Conservation (phyloP, 2,113 vertebrate species). For the Cinclus cinclus region DNA sequence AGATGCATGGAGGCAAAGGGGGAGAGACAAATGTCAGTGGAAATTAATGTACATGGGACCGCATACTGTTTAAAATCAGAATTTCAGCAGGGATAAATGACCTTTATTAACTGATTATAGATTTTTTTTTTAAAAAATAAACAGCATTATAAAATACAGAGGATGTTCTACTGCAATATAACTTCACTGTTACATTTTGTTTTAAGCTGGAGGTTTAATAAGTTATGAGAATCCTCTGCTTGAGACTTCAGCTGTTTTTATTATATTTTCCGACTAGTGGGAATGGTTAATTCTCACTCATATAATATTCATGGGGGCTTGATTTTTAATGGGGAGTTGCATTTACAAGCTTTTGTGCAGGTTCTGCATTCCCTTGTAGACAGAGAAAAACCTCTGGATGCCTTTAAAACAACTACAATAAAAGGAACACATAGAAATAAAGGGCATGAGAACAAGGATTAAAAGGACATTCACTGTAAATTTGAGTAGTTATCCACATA, state of each 20-base stretch:
- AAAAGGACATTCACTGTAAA: not conserved
- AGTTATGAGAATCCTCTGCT: conserved; percentile 35
- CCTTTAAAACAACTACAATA: not conserved
- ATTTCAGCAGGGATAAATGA: conserved; percentile 36
- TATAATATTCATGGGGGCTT: conserved; percentile 82
- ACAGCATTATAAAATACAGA: conserved; percentile 2
- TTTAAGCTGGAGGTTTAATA: conserved; percentile 47
- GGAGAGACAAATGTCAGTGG: conserved; percentile 14
- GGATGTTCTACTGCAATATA: not conserved
- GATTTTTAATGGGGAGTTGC: conserved; percentile 79
- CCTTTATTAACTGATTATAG: conserved; percentile 29
- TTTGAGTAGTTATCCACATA: not conserved
- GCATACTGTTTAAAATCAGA: conserved; percentile 30
- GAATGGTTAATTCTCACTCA: conserved; percentile 75
- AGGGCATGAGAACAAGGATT: not conserved
- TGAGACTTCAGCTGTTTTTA: conserved; percentile 48
- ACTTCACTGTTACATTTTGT: not conserved
- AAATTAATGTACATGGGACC: conserved; percentile 45
- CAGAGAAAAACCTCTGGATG: not conserved
- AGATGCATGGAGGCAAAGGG: not conserved
- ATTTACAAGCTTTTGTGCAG: not conserved
- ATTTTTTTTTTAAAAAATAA: not conserved
- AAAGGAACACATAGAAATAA: not conserved
- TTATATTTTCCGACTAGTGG: conserved; percentile 59
- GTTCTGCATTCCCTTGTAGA: not conserved